A percentile compares a stretch with the other conserved stretches of the same genome.
These are phyloP conservation scores for Entomobrya multifasciata DNA, from an alignment of 2,888 invertebrate genomes.

Conservation along the genomic window DNA sequence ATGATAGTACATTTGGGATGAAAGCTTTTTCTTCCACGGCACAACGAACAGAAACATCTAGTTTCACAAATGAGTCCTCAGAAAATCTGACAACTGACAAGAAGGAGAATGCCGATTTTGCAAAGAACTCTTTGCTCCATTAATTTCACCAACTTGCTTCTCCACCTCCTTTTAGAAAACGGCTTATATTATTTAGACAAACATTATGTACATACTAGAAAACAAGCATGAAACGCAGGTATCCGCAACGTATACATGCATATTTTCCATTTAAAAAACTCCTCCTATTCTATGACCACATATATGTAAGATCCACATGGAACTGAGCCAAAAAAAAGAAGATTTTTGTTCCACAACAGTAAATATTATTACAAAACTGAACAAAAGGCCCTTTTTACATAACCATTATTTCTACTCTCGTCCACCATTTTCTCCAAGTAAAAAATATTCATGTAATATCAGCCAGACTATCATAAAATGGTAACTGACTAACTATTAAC, in stretches of 20 bases:
- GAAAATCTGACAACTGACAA: constrained; percentile 66
- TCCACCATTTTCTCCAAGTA: constrained; percentile 14
- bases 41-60: constrained; percentile 56
- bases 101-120: constrained; percentile 63
- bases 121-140: constrained; percentile 68
- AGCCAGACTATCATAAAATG: neutral
- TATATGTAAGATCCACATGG: constrained; percentile 54
- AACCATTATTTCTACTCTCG: constrained; percentile 48
- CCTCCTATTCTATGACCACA: neutral
- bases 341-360: constrained; percentile 28
- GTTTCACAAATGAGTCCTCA: constrained; percentile 66
- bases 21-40: constrained; percentile 24
- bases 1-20: constrained; percentile 11
- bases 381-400: constrained; percentile 48
- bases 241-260: neutral
- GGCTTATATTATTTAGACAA: constrained; percentile 24
- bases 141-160: constrained; percentile 69
- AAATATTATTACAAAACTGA: constrained; percentile 64
- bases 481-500: neutral
- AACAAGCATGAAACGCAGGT: neutral
- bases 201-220: neutral
- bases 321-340: constrained; percentile 63
- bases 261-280: neutral
- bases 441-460: neutral
- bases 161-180: constrained; percentile 58